Evolutionary conservation across 2,888 invertebrate genomes (phyloP), one percentile per base, ranked within the genome.

Genomic region (Hydroisotoma schaefferi): DNA sequence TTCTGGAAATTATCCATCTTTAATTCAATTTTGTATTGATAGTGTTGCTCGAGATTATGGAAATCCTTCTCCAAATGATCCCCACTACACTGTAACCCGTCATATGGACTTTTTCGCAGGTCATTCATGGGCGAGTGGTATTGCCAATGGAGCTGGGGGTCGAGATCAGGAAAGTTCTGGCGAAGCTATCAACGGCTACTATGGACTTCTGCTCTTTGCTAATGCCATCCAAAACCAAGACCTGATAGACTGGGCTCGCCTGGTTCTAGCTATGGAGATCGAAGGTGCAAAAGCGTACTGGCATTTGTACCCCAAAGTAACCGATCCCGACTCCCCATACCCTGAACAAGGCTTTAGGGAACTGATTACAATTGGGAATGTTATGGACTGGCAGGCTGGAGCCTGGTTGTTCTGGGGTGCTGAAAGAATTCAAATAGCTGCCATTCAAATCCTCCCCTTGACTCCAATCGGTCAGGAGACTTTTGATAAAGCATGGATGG

Each of bases 111-210:
- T 59, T 18, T 69, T 68, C 38, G 67, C 66, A 1, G 69, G 69
- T 23, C 69, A 69, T 52, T 63, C 63, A n/a, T 69, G 69, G 69
- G 69, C 69, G 6, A 55, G 55, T 51, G 69, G 69, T 0, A 69
- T 69, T 38, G 67, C 66, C 5, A 65, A 69, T 33, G 69, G 69
- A 15, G 69, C 65, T 18, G 65, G 67, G 22, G 40, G 58, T n/a
- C 55, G 68, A 2, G 66, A 68, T 51, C 66, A 69, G 26, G 69
- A 69, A 28, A 61, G 61, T 49, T 57, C 59, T 2, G 57, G 57
- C 8, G 69, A 69, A 56, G 69, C 69, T n/a, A 63, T 69, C 43
- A 69, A 69, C 33, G 69, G 67, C 4, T 69, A 69, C 51, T 69
- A 69, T 33, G 66, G 67, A 1, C 63, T 69, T 4, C 48, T 67